Evolutionary conservation across 2,113 vertebrate genomes (phyloP), one percentile per base, ranked within the genome.

Genomic region (Nothobranchius furzeri): DNA sequence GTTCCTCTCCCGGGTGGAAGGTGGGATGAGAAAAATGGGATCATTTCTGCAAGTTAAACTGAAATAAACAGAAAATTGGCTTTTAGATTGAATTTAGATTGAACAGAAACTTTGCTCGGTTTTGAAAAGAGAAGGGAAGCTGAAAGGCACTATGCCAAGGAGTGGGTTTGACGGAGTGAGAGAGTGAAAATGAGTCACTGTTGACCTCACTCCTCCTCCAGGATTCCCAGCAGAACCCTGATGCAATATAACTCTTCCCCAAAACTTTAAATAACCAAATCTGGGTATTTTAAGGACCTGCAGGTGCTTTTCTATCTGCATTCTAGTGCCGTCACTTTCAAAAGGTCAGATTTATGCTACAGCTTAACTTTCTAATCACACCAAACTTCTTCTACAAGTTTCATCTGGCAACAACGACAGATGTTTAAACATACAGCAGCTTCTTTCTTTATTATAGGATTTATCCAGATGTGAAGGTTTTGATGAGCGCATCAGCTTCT

Each of bases 161-260:
- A 78, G 80, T 68, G 69, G 69, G 75, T 56, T 68, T 61, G 57
- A 36, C 69, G 37, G 40, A 67, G 48, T 3, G 30, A 46, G 60
- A 64, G 64, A 81, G 50, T 70, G 36, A 74, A 70, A 58, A 73
- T 78, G 73, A 79, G 46, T 82, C 81, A 68, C 56, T 7, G 30
- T 60, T 24, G 30, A 78, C 71, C 63, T 69, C 60, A 65, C 55
- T 66, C 70, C 43, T 84, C 81, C 79, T 72, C 64, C 71, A 72
- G 59, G 60, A 24, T 71, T 76, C 57, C 53, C 63, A 62, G 25
- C 24, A 75, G 50, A 68, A 59, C 47, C 46, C 50, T 72, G 67
- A 43, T 58, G 42, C 53, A 58, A 78, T 42, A 80, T 17, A 17
- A 64, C 60, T 76, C 76, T 74, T 67, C 20, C 55, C 37, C 37